phyloP scores from a whole-genome alignment of 2,888 invertebrate genomes.

The Campoletis raptor region DNA sequence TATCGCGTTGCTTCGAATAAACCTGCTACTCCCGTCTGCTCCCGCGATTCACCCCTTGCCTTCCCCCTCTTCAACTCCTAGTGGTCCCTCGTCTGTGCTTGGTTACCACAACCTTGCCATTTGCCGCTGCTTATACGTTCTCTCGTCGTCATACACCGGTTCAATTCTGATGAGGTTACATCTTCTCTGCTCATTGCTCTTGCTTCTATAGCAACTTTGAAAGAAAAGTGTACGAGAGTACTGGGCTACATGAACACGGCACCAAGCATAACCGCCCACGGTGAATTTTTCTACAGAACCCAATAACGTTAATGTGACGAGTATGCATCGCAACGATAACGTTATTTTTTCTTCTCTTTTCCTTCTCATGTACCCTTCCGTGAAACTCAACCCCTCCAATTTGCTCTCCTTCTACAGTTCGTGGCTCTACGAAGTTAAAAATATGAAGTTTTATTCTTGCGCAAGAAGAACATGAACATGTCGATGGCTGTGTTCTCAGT shows the following conservation, averaged over 20 bases:
- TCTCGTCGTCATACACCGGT: conserved; percentile 20
- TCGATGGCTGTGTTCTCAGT: conserved; percentile 46
- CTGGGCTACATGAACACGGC: conserved; percentile 23
- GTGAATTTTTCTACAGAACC: conserved; percentile 63
- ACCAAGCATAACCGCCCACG: conserved; percentile 52
- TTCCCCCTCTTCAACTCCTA: conserved; percentile 30
- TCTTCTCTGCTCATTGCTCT: conserved; percentile 38
- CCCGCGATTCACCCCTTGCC: conserved; percentile 44
- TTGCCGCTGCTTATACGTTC: conserved; percentile 16
- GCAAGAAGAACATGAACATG: background rate
- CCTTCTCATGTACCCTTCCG: background rate
- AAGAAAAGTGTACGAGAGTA: conserved; percentile 42
- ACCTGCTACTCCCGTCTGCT: conserved; percentile 69
- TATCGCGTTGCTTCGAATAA: conserved; percentile 78
- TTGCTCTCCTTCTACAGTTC: conserved; percentile 14
- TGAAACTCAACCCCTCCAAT: background rate
- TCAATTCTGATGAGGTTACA: conserved; percentile 41
- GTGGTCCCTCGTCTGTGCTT: conserved; percentile 48
- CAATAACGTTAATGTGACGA: conserved; percentile 66
- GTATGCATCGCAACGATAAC: conserved; percentile 57
- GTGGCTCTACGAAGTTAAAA: conserved; percentile 2
- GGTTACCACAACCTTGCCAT: conserved; percentile 44
- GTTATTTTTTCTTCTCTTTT: conserved; percentile 11
- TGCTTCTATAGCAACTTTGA: conserved; percentile 48
- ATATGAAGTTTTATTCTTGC: conserved; percentile 40